Conservation (phyloP, 2,113 vertebrate genomes). For the Gnathonemus longibarbis region DNA sequence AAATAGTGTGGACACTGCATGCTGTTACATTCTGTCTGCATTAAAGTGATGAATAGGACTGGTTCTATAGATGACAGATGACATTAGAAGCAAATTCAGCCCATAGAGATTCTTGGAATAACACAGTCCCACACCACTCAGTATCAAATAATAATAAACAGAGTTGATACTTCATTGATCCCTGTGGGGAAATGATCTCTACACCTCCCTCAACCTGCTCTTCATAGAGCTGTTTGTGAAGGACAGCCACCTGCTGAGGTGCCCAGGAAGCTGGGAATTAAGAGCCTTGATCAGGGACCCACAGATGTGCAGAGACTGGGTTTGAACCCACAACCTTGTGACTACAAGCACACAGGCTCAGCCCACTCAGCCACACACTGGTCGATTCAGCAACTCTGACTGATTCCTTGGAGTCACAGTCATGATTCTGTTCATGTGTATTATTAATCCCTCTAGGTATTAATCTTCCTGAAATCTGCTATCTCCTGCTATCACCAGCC, state of each 20-base stretch:
- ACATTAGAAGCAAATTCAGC: background rate
- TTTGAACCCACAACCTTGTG: too few relatives aligned
- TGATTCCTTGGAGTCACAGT: background rate
- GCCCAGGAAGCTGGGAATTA: too few relatives aligned
- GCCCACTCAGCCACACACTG: too few relatives aligned
- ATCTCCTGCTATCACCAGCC: background rate
- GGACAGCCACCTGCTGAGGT: too few relatives aligned
- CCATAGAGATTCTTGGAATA: background rate
- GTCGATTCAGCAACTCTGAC: background rate
- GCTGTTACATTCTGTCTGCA: background rate
- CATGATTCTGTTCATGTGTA: background rate
- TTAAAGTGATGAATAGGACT: background rate
- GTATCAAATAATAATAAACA: background rate
- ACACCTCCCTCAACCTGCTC: too few relatives aligned
- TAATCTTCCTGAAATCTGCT: background rate
- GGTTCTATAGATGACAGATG: background rate
- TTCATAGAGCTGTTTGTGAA: too few relatives aligned
- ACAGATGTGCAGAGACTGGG: too few relatives aligned
- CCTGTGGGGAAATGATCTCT: too few relatives aligned
- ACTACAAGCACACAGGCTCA: too few relatives aligned
- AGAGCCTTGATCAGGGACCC: too few relatives aligned
- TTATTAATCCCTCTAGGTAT: background rate
- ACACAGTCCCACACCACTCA: background rate
- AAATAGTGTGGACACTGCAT: background rate
- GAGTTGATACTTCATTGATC: too few relatives aligned